These are phyloP conservation scores for Calameuta filiformis DNA, from an alignment of 2,888 invertebrate species.

Conservation along the genomic window DNA sequence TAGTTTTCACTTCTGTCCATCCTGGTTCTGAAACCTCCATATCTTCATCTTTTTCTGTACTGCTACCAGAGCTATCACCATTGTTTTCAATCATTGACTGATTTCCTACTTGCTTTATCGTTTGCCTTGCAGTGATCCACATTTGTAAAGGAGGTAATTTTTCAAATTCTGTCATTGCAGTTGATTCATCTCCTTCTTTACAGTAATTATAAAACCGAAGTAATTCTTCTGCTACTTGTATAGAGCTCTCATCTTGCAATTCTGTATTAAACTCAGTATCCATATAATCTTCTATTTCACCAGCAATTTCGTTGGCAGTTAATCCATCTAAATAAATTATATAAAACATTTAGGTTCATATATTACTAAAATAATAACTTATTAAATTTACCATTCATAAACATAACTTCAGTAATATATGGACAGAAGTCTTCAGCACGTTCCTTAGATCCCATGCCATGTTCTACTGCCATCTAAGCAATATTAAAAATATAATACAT, in stretches of 20 bases:
- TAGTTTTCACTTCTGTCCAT: slow-evolving; percentile 53
- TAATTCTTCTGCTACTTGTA: slow-evolving; percentile 54
- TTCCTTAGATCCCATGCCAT: slow-evolving; percentile 54
- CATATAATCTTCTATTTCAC: slow-evolving; percentile 56
- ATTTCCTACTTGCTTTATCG: neutral
- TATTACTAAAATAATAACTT: neutral
- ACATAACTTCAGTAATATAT: slow-evolving; percentile 50
- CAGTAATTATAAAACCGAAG: slow-evolving; percentile 50
- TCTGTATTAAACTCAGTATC: slow-evolving; percentile 51
- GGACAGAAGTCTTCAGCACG: slow-evolving; percentile 48
- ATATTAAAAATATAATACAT: neutral
- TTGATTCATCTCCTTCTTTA: slow-evolving; percentile 34
- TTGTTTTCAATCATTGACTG: slow-evolving; percentile 5
- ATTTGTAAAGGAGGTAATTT: slow-evolving; percentile 51
- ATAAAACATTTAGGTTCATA: neutral
- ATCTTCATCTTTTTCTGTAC: slow-evolving; percentile 23
- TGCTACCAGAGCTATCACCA: slow-evolving; percentile 28
- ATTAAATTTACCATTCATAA: slow-evolving; percentile 49
- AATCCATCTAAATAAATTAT: slow-evolving; percentile 42
- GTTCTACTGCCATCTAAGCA: slow-evolving; percentile 53
- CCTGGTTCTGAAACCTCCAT: slow-evolving; percentile 46
- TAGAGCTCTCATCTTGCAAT: slow-evolving; percentile 54
- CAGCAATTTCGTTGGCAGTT: slow-evolving; percentile 44
- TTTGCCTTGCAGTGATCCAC: slow-evolving; percentile 41
- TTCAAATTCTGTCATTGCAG: slow-evolving; percentile 39